Evolutionary conservation across 2,113 vertebrate genomes (phyloP).

Genomic region (Epinephelus moara): DNA sequence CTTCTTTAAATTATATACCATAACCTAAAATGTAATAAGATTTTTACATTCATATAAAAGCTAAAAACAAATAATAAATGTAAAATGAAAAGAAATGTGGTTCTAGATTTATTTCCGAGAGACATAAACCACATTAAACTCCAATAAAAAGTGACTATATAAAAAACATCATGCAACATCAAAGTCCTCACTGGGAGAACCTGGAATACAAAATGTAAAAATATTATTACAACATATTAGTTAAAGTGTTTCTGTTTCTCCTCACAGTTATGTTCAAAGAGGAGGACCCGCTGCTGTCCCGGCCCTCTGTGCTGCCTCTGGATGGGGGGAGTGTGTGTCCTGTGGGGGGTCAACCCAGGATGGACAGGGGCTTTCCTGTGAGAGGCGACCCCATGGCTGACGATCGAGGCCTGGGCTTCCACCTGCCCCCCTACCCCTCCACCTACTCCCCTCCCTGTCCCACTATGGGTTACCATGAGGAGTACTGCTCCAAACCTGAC

Average conservation of each 20-base stretch:
- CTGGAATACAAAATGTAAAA: background rate
- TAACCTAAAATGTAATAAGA: background rate
- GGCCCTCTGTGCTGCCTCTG: constrained; percentile 73
- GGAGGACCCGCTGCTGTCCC: constrained; percentile 80
- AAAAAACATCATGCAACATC: background rate
- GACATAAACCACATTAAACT: background rate
- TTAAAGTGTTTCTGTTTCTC: background rate
- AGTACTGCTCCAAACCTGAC: constrained; percentile 80
- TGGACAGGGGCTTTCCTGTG: constrained; percentile 62
- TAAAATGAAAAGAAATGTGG: background rate
- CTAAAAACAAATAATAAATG: background rate
- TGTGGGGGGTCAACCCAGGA: constrained; percentile 47
- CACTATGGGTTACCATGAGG: constrained; percentile 77
- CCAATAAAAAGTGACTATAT: background rate
- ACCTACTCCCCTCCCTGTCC: constrained; percentile 79
- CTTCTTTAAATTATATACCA: background rate
- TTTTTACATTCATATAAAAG: background rate
- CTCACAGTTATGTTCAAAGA: constrained; percentile 85
- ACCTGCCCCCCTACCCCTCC: constrained; percentile 78
- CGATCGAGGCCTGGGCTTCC: constrained; percentile 75
- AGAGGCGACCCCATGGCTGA: constrained; percentile 65
- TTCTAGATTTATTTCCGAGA: background rate
- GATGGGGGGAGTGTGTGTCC: constrained; percentile 71
- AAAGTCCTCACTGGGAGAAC: background rate
- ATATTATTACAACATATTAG: background rate